Evolutionary conservation across 2,797 vertebrate species (phyloP).

Genomic region (Anniella stebbinsi): DNA sequence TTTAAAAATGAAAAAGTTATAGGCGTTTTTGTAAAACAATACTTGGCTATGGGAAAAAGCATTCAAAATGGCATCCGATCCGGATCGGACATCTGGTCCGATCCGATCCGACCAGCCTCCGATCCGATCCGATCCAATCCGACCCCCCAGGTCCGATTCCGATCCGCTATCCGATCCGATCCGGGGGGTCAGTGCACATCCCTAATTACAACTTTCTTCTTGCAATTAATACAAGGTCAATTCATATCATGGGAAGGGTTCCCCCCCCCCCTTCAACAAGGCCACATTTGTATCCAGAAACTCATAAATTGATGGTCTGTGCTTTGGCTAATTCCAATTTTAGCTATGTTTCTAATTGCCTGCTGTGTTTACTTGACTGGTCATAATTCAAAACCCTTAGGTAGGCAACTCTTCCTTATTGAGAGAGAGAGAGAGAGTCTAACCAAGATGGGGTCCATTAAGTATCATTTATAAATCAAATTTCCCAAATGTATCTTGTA

Average conservation of each 20-base stretch:
- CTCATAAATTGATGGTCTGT: slow-evolving; percentile 7
- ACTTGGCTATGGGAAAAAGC: no score
- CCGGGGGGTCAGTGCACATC: no score
- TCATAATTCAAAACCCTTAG: slow-evolving; percentile 20
- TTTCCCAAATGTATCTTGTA: not conserved
- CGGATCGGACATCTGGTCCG: no score
- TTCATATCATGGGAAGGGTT: not conserved
- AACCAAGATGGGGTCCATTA: not conserved
- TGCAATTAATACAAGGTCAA: slow-evolving; percentile 31
- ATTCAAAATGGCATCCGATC: no score
- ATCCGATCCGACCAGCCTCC: no score
- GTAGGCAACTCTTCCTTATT: not conserved
- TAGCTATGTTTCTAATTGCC: slow-evolving; percentile 24
- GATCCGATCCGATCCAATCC: no score
- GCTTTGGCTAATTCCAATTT: slow-evolving; percentile 5
- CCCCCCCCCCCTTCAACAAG: not conserved
- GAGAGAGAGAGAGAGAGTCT: not conserved
- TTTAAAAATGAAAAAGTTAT: no score
- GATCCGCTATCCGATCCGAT: no score
- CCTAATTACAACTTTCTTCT: not conserved
- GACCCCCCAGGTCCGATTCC: no score
- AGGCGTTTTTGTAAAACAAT: no score
- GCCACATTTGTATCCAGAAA: not conserved
- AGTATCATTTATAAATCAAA: slow-evolving; percentile 22
- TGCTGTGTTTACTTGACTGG: slow-evolving; percentile 28